Percentiles rank a stretch among this genome's conserved stretches.
phyloP scores from a whole-genome alignment of 2,113 vertebrate species.

The Lynx canadensis region DNA sequence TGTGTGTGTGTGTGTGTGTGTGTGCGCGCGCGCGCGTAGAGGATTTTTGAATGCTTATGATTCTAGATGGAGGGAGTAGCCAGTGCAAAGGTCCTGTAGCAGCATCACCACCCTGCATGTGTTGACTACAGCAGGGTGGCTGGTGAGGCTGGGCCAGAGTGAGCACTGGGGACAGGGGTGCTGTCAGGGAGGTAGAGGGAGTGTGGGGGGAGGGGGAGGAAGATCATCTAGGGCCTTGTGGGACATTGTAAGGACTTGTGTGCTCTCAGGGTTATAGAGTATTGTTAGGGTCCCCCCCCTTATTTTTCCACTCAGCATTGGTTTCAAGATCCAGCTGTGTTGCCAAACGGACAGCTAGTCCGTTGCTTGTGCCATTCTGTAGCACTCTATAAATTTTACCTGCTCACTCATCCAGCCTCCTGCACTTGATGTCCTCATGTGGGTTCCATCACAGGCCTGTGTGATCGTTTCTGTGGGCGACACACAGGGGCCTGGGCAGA shows the following conservation, averaged over 20 bases:
- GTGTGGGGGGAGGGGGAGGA: accelerated
- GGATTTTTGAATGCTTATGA: background rate
- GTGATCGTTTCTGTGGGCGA: background rate
- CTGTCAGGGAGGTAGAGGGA: background rate
- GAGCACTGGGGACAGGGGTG: background rate
- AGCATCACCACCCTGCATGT: accelerated
- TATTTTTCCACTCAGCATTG: background rate
- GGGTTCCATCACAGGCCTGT: accelerated
- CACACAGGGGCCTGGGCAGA: background rate
- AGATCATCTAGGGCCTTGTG: background rate
- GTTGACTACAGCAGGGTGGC: background rate
- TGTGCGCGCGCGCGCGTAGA: too few species aligned
- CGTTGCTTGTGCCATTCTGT: background rate
- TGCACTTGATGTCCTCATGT: background rate
- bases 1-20: too few species aligned
- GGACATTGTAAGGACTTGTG: background rate
- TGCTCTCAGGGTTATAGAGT: background rate
- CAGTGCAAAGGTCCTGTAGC: background rate
- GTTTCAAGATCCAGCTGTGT: background rate
- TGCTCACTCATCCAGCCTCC: background rate
- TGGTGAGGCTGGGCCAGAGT: background rate
- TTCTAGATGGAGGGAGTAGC: background rate
- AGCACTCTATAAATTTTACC: background rate
- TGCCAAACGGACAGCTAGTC: background rate
- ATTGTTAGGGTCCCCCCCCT: background rate